A percentile compares a stretch with the other conserved stretches of the same genome.
Evolutionary conservation across 2,888 invertebrate species (phyloP).

Genomic region (Caenorhabditis doughertyi): DNA sequence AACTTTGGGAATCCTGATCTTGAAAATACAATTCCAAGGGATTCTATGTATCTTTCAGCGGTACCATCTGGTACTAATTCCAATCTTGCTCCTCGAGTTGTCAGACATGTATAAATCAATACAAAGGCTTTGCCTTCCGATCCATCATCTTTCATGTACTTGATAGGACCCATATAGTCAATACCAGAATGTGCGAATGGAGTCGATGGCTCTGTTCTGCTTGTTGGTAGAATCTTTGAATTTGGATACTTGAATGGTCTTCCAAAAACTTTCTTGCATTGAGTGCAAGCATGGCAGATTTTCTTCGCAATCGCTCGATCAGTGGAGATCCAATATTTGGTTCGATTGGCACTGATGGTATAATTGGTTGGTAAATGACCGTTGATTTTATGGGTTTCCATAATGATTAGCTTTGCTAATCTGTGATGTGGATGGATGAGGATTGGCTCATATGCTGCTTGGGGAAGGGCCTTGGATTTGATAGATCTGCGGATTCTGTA

Average conservation of each 20-base stretch:
- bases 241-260: too few relatives aligned
- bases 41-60: constrained; percentile 71
- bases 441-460: too few relatives aligned
- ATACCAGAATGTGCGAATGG: too few relatives aligned
- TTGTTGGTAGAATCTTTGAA: too few relatives aligned
- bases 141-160: too few relatives aligned
- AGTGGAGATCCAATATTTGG: not conserved
- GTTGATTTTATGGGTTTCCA: not conserved
- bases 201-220: too few relatives aligned
- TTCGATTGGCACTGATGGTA: too few relatives aligned
- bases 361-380: not conserved
- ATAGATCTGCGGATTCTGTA: too few relatives aligned
- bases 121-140: constrained; percentile 80
- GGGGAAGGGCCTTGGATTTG: too few relatives aligned
- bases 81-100: constrained; percentile 83
- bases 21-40: too few relatives aligned
- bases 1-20: constrained; percentile 81
- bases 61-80: constrained; percentile 81
- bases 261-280: constrained; percentile 33
- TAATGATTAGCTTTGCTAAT: not conserved
- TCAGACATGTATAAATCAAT: constrained; percentile 83
- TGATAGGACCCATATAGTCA: too few relatives aligned
- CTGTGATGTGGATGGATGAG: too few relatives aligned
- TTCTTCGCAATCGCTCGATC: not conserved
- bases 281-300: constrained; percentile 1